A percentile compares a stretch with the other conserved stretches of the same genome.
These are phyloP conservation scores for Drosophila atroscutellata DNA, from an alignment of 2,888 invertebrate genomes.

Conservation along the genomic window DNA sequence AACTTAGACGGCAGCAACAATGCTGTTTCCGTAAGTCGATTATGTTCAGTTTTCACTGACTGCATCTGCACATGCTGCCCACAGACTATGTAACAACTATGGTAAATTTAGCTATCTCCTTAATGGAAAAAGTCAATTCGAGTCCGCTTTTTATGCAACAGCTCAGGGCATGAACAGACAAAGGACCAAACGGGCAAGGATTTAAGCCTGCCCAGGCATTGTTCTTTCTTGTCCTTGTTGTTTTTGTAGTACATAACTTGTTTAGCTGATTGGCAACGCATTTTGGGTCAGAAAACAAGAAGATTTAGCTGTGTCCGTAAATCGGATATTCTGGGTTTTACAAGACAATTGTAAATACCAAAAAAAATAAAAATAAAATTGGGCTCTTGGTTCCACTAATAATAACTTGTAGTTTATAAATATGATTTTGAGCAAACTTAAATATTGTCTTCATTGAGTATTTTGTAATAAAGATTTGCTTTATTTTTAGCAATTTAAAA, in stretches of 20 bases:
- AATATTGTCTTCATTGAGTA: background rate
- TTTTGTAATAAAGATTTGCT: background rate
- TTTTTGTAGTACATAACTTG: constrained; percentile 6
- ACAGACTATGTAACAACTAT: background rate
- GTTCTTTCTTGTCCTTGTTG: constrained; percentile 20
- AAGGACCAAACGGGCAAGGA: constrained; percentile 8
- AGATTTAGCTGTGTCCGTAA: constrained; percentile 35
- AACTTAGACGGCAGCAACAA: background rate
- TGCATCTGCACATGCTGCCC: background rate
- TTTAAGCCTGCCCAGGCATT: constrained; percentile 12
- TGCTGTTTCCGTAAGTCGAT: constrained; percentile 14
- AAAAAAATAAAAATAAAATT: background rate
- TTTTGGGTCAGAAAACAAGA: constrained; percentile 34
- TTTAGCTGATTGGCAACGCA: constrained; percentile 31
- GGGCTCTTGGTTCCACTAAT: background rate
- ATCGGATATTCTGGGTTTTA: constrained; percentile 28
- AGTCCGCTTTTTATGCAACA: constrained; percentile 16
- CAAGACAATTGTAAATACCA: background rate
- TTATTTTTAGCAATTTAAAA: background rate
- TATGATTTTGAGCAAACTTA: background rate
- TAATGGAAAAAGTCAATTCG: constrained; percentile 27
- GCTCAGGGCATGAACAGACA: constrained; percentile 28
- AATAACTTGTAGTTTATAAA: background rate
- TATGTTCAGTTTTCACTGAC: constrained; percentile 1
- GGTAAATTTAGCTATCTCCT: constrained; percentile 21